Conservation (phyloP, 2,797 vertebrate species). For the Clarias platycephalus region DNA sequence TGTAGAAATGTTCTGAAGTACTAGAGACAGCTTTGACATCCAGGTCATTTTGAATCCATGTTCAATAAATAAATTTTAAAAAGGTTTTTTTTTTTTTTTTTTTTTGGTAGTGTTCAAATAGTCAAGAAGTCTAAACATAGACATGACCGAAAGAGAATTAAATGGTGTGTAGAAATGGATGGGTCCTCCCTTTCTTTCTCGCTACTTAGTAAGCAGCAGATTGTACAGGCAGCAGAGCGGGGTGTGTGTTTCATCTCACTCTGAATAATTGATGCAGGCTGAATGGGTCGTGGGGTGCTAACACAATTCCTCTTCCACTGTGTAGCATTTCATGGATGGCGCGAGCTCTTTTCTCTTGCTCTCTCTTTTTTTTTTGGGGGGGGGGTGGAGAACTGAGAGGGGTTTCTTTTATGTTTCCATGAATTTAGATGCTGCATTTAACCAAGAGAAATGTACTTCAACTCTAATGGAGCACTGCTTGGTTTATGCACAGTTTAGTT, state of each 20-base stretch:
- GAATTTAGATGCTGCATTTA: slow-evolving; percentile 9
- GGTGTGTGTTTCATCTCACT: slow-evolving; percentile 55
- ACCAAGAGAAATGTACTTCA: background rate
- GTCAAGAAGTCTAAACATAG: too few relatives aligned
- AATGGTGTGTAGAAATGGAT: background rate
- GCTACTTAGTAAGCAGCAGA: slow-evolving; percentile 23
- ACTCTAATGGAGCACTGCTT: background rate
- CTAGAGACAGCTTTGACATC: background rate
- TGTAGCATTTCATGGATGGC: slow-evolving; percentile 32
- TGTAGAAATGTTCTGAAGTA: background rate
- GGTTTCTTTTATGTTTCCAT: slow-evolving; percentile 13
- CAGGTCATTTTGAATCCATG: background rate
- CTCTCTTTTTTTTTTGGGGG: background rate
- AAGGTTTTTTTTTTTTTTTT: too few relatives aligned
- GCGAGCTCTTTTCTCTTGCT: background rate
- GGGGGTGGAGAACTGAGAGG: background rate
- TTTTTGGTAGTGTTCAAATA: too few relatives aligned
- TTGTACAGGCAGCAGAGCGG: slow-evolving; percentile 10
- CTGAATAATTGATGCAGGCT: slow-evolving; percentile 59
- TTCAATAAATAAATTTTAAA: background rate
- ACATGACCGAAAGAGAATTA: background rate
- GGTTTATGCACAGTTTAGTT: slow-evolving; percentile 15
- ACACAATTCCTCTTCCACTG: slow-evolving; percentile 39
- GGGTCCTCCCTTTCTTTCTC: slow-evolving; percentile 1
- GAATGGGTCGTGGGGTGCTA: slow-evolving; percentile 37